These are phyloP conservation scores for Rhagonycha fulva DNA, from an alignment of 2,888 invertebrate genomes.

Conservation along the genomic window DNA sequence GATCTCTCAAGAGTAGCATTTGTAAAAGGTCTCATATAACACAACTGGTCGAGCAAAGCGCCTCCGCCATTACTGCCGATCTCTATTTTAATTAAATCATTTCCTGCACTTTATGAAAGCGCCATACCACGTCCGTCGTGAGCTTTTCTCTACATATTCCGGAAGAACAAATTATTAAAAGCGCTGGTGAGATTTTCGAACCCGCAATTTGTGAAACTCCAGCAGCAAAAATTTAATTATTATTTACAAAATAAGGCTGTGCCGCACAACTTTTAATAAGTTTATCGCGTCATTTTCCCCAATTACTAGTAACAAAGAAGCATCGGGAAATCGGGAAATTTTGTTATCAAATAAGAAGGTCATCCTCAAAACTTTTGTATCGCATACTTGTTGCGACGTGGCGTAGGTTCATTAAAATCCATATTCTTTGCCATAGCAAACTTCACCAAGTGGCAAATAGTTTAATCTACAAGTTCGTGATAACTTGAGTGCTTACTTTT, in stretches of 20 bases:
- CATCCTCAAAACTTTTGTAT: not conserved
- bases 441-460: not conserved
- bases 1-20: constrained; percentile 37
- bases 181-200: constrained; percentile 2
- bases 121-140: constrained; percentile 23
- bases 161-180: constrained; percentile 27
- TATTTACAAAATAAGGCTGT: not conserved
- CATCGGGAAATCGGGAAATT: not conserved
- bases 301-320: not conserved
- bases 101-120: constrained; percentile 37
- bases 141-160: constrained; percentile 26
- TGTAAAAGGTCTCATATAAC: constrained; percentile 35
- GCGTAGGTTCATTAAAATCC: not conserved
- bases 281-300: not conserved
- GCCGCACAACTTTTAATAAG: not conserved
- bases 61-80: constrained; percentile 38
- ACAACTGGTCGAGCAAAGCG: constrained; percentile 32
- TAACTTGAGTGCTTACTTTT: not conserved
- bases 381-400: not conserved
- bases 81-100: constrained; percentile 43
- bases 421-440: not conserved
- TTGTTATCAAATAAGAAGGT: not conserved
- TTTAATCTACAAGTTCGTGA: not conserved
- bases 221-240: not conserved
- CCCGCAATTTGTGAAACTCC: not conserved